These are phyloP conservation scores for Acanthaster planci DNA, from an alignment of 35 echinoderm and acorn worm genomes.

Conservation along the genomic window DNA sequence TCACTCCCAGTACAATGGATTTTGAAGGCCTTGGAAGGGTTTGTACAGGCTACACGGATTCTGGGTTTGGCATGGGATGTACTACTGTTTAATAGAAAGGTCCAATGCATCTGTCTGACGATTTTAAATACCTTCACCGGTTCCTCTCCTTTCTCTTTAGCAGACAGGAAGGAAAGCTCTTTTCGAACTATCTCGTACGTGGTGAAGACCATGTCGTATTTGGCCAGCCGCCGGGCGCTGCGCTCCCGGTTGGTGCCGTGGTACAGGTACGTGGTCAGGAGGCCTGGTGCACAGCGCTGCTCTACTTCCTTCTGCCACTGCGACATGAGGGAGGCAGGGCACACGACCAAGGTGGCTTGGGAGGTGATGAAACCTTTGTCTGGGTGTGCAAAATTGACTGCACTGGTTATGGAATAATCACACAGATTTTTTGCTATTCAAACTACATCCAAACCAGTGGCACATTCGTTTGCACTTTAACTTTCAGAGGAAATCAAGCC, in stretches of 20 bases:
- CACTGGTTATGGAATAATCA: too few relatives aligned
- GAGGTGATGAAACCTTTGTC: conserved; percentile 73
- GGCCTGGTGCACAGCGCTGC: conserved; percentile 56
- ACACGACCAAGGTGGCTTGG: conserved; percentile 72
- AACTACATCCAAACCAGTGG: too few relatives aligned
- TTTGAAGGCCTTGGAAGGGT: too few relatives aligned
- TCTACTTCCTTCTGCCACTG: conserved; percentile 92
- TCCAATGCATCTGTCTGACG: too few relatives aligned
- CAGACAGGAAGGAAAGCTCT: conserved; percentile 57
- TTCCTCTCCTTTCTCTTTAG: conserved; percentile 69
- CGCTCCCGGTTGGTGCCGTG: conserved; percentile 82
- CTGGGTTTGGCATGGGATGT: too few relatives aligned
- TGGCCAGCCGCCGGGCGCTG: conserved; percentile 50
- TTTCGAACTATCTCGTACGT: conserved; percentile 82
- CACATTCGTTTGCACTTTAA: too few relatives aligned
- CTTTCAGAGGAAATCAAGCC: too few relatives aligned
- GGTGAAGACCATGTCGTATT: conserved; percentile 90
- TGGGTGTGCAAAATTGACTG: too few relatives aligned
- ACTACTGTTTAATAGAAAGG: too few relatives aligned
- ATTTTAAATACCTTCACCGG: conserved; percentile 50
- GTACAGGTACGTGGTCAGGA: conserved; percentile 66
- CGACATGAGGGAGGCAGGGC: conserved; percentile 87
- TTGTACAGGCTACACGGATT: too few relatives aligned
- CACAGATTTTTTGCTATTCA: too few relatives aligned
- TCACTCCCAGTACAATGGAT: too few relatives aligned